Conservation (phyloP, 2,113 vertebrate genomes). For the Hemicordylus capensis region DNA sequence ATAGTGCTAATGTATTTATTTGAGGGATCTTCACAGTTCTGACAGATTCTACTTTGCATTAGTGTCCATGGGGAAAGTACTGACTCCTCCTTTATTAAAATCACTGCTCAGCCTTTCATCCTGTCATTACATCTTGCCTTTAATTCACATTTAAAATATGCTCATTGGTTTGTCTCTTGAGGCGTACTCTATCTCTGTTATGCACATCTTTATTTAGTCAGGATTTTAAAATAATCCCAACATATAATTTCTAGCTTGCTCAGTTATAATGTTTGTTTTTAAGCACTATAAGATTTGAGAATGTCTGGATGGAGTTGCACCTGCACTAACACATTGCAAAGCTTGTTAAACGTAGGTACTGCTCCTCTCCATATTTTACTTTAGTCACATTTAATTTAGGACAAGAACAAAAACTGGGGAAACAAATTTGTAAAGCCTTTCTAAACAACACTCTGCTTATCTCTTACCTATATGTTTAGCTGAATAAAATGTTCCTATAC, state of each 20-base stretch:
- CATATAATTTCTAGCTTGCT: slow-evolving; percentile 27
- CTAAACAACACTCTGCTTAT: neutral
- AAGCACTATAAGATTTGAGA: neutral
- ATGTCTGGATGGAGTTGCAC: neutral
- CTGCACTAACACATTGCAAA: neutral
- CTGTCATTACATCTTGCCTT: slow-evolving; percentile 57
- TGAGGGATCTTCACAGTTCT: slow-evolving; percentile 40
- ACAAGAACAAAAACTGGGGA: neutral
- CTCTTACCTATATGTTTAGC: neutral
- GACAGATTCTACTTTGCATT: slow-evolving; percentile 35
- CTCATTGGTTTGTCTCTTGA: slow-evolving; percentile 51
- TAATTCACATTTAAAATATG: slow-evolving; percentile 63
- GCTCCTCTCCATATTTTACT: neutral
- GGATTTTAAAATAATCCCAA: slow-evolving; percentile 41
- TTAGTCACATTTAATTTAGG: neutral
- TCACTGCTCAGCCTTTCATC: slow-evolving; percentile 34
- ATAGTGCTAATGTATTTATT: slow-evolving; percentile 27
- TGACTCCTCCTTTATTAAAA: slow-evolving; percentile 57
- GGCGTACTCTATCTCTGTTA: slow-evolving; percentile 27
- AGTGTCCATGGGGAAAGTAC: slow-evolving; percentile 41
- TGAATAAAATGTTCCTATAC: neutral
- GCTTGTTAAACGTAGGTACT: neutral
- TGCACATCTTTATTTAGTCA: slow-evolving; percentile 59
- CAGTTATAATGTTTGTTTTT: slow-evolving; percentile 48
- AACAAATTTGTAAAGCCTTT: neutral